phyloP scores from a whole-genome alignment of 2,888 invertebrate genomes.

The Hemithea aestivaria region DNA sequence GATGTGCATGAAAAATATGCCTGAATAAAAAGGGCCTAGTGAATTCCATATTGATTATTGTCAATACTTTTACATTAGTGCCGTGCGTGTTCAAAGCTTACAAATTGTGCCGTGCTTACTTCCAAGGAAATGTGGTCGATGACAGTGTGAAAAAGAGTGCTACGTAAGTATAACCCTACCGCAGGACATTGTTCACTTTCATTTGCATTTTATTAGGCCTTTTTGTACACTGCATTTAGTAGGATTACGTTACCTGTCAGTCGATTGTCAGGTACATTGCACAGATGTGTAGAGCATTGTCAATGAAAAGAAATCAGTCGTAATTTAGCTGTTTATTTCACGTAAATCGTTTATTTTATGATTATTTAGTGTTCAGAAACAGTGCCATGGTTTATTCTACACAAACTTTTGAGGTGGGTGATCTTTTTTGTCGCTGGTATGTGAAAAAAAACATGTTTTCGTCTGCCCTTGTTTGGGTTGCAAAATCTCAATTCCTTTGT shows the following conservation, averaged over 20 bases:
- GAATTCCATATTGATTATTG: constrained; percentile 44
- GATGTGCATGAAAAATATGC: constrained; percentile 52
- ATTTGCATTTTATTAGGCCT: constrained; percentile 29
- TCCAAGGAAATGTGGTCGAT: constrained; percentile 72
- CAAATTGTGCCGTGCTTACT: constrained; percentile 52
- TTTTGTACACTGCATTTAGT: constrained; percentile 27
- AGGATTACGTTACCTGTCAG: constrained; percentile 45
- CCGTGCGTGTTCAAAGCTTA: constrained; percentile 40
- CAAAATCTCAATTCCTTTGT: constrained; percentile 74
- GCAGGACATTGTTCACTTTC: constrained; percentile 30
- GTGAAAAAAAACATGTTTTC: constrained; percentile 59
- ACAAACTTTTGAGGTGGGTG: constrained; percentile 45
- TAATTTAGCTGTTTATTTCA: constrained; percentile 56
- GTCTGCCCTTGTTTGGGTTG: constrained; percentile 70
- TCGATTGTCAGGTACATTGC: constrained; percentile 39
- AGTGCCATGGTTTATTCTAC: constrained; percentile 54
- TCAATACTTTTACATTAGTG: constrained; percentile 31
- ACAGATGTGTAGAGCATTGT: constrained; percentile 36
- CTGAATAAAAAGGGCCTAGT: constrained; percentile 48
- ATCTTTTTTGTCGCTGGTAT: constrained; percentile 29
- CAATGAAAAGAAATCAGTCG: constrained; percentile 54
- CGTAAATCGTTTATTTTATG: constrained; percentile 53
- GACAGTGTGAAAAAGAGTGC: constrained; percentile 72
- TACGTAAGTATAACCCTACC: constrained; percentile 70
- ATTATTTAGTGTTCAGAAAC: constrained; percentile 46